A percentile compares a stretch with the other conserved stretches of the same genome.
phyloP scores from a whole-genome alignment of 2,113 vertebrate genomes.

The Oryzias javanicus region DNA sequence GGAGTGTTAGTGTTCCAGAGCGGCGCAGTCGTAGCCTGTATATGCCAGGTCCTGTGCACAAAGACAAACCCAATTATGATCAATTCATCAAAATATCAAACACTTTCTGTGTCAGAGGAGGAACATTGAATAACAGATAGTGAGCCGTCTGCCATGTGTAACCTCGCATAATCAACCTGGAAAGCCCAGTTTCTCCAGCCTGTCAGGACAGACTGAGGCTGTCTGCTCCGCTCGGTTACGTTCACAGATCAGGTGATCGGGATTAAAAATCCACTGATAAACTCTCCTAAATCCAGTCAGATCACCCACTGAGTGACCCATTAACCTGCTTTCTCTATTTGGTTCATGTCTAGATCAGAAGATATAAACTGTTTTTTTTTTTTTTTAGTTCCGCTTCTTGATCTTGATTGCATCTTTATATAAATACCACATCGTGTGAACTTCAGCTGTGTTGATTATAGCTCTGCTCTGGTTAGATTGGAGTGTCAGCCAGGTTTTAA shows the following conservation, averaged over 20 bases:
- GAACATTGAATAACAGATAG: too few species aligned
- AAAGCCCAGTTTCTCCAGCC: not conserved
- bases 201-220: constrained; percentile 3
- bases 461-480: not conserved
- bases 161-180: not conserved
- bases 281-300: constrained; percentile 43
- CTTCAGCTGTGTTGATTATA: not conserved
- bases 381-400: not conserved
- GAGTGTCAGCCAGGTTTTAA: not conserved
- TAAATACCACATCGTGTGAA: too few species aligned
- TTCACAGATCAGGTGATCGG: constrained; percentile 18
- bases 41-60: constrained; percentile 64
- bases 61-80: not conserved
- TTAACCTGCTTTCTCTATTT: constrained; percentile 18
- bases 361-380: not conserved
- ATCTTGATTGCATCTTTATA: too few species aligned
- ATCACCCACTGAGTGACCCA: constrained; percentile 36
- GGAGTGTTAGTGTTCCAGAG: constrained; percentile 30
- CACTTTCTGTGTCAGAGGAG: too few species aligned
- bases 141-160: too few species aligned
- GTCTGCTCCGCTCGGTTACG: not conserved
- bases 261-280: constrained; percentile 25
- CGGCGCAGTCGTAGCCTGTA: constrained; percentile 57
- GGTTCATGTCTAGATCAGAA: not conserved
- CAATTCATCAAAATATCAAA: too few species aligned